These are phyloP conservation scores for Drosophila albomicans DNA, from an alignment of 1,140 invertebrate genomes.

Conservation along the genomic window DNA sequence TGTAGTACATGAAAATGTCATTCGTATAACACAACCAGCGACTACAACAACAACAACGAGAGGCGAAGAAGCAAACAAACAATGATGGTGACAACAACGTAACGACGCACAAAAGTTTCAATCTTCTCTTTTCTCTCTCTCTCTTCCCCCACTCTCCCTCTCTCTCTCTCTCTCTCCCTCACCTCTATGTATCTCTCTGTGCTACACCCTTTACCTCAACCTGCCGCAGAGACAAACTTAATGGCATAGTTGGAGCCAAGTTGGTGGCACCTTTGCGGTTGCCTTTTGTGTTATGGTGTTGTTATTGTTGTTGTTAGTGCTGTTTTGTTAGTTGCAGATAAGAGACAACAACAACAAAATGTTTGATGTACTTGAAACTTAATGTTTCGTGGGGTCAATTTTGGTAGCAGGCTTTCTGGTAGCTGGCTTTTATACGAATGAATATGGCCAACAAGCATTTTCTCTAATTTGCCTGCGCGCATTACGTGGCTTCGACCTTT, in stretches of 20 bases:
- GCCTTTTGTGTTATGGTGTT: constrained; percentile 10
- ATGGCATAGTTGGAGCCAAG: constrained; percentile 59
- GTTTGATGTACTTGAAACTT: constrained; percentile 81
- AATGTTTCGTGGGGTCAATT: constrained; percentile 76
- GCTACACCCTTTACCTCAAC: constrained; percentile 6
- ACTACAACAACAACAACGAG: constrained; percentile 30
- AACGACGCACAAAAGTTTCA: constrained; percentile 81
- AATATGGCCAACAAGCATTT: constrained; percentile 8
- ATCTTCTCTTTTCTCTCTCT: constrained; percentile 32
- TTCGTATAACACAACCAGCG: constrained; percentile 73
- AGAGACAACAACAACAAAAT: constrained; percentile 76
- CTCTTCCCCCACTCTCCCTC: background rate
- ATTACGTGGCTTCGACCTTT: constrained; percentile 20
- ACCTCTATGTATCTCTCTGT: background rate
- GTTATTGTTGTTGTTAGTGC: constrained; percentile 20
- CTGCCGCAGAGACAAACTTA: constrained; percentile 1
- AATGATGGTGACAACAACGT: constrained; percentile 52
- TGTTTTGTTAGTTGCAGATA: constrained; percentile 58
- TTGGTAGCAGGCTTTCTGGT: constrained; percentile 30
- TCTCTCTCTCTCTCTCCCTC: constrained; percentile 1
- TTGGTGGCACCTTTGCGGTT: constrained; percentile 76
- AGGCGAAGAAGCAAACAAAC: constrained; percentile 23
- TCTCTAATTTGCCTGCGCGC: constrained; percentile 21
- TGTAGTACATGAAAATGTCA: constrained; percentile 82
- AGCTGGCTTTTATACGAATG: constrained; percentile 1